Conservation (phyloP, 2,797 vertebrate genomes). For the Choloepus didactylus region DNA sequence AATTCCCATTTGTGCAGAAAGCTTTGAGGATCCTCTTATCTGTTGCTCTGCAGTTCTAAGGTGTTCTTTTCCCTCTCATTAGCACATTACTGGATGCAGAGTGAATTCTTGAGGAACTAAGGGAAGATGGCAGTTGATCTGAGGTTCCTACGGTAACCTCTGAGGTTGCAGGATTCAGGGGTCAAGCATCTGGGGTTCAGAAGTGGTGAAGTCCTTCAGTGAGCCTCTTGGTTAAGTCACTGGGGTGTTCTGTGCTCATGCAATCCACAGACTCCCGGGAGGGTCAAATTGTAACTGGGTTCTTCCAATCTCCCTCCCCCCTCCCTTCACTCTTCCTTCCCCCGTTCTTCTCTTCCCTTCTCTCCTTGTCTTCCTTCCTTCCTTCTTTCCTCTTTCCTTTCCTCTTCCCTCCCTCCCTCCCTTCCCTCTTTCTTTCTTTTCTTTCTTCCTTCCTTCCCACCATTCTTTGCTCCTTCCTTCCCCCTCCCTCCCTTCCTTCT, state of each 20-base stretch:
- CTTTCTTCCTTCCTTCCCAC: not conserved
- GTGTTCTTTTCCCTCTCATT: not conserved
- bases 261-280: not conserved
- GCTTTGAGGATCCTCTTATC: not conserved
- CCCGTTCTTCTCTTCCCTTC: accelerated
- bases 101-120: not conserved
- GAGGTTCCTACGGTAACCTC: not conserved
- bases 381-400: not conserved
- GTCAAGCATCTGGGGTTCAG: not conserved
- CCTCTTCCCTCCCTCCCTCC: not conserved
- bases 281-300: not conserved
- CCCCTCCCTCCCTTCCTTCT: not conserved
- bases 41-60: slow-evolving; percentile 45
- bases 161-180: not conserved
- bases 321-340: accelerated
- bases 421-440: not conserved
- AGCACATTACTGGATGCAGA: not conserved
- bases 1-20: slow-evolving; percentile 56
- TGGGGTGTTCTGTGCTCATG: too few species aligned
- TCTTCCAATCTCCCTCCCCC: too few species aligned
- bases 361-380: accelerated
- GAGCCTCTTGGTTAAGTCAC: not conserved
- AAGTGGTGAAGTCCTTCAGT: not conserved
- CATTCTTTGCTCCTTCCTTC: not conserved
- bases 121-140: not conserved